Conservation (phyloP, 2,113 vertebrate genomes). For the Puntigrus tetrazona region DNA sequence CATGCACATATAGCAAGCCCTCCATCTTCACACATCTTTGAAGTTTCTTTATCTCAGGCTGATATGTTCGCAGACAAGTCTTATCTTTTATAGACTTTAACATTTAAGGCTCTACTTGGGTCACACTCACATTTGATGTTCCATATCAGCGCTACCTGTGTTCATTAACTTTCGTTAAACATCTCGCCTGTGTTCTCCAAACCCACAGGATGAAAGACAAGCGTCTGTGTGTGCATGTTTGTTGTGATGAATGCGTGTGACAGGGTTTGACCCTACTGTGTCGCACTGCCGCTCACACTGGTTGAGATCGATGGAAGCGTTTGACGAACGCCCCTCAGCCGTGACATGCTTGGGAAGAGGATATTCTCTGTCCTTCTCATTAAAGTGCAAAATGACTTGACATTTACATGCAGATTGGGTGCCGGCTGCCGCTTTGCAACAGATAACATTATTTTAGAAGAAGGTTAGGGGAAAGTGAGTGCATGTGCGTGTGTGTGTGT, state of each 20-base stretch:
- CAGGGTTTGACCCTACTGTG: slow-evolving; percentile 13
- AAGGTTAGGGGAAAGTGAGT: slow-evolving; percentile 41
- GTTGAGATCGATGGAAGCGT: slow-evolving; percentile 29
- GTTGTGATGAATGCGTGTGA: slow-evolving; percentile 20
- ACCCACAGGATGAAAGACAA: neutral
- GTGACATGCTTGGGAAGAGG: slow-evolving; percentile 39
- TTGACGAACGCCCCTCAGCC: slow-evolving; percentile 27
- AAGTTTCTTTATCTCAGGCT: neutral
- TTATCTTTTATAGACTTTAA: neutral
- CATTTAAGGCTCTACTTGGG: neutral
- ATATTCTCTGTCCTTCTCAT: slow-evolving; percentile 47
- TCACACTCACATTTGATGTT: neutral
- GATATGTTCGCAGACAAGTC: neutral
- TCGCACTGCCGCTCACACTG: neutral
- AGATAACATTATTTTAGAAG: slow-evolving; percentile 39
- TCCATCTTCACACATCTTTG: slow-evolving; percentile 21
- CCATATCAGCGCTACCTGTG: neutral
- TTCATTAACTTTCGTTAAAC: neutral
- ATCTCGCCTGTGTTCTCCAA: neutral
- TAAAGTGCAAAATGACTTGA: slow-evolving; percentile 47
- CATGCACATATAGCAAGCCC: neutral
- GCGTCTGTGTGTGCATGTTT: neutral
- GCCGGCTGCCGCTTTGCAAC: slow-evolving; percentile 25
- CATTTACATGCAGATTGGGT: slow-evolving; percentile 47
- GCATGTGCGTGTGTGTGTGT: neutral